These are phyloP conservation scores for Epirrhoe alternata DNA, from an alignment of 2,888 invertebrate genomes.

Conservation along the genomic window DNA sequence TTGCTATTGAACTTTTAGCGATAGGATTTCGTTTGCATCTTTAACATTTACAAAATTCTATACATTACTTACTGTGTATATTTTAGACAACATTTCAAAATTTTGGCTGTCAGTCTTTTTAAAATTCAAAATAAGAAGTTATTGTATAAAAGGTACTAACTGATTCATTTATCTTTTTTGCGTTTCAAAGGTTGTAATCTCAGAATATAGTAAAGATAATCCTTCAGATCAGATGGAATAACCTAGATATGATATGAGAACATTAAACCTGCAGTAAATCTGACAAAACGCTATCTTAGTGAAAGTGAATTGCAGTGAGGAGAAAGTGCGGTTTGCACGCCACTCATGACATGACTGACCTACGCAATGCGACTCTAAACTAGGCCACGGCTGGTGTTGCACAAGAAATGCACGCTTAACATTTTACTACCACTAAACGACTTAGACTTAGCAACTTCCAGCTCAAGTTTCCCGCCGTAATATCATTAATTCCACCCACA, in stretches of 20 bases:
- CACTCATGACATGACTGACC: constrained; percentile 68
- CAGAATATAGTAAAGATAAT: constrained; percentile 1
- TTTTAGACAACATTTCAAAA: constrained; percentile 32
- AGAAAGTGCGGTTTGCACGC: constrained; percentile 69
- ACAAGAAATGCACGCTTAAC: constrained; percentile 60
- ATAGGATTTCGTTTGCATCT: constrained; percentile 28
- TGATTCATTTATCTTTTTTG: too few species aligned
- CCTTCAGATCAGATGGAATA: not conserved
- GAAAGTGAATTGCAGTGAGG: constrained; percentile 72
- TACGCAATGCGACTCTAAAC: constrained; percentile 74
- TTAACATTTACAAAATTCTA: constrained; percentile 28
- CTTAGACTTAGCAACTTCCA: constrained; percentile 44
- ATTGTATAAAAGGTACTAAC: constrained; percentile 17
- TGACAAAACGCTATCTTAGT: constrained; percentile 57
- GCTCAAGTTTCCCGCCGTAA: constrained; percentile 47
- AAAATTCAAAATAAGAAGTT: constrained; percentile 16
- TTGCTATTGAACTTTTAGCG: constrained; percentile 38
- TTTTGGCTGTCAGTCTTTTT: constrained; percentile 27
- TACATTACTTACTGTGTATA: constrained; percentile 27
- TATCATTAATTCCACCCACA: constrained; percentile 50
- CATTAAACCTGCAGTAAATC: constrained; percentile 40
- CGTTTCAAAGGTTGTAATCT: too few species aligned
- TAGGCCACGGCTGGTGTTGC: constrained; percentile 68
- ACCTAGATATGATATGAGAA: constrained; percentile 19
- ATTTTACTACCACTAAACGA: constrained; percentile 50